Conservation (phyloP, 2,888 invertebrate genomes). For the Perithous albicinctus region DNA sequence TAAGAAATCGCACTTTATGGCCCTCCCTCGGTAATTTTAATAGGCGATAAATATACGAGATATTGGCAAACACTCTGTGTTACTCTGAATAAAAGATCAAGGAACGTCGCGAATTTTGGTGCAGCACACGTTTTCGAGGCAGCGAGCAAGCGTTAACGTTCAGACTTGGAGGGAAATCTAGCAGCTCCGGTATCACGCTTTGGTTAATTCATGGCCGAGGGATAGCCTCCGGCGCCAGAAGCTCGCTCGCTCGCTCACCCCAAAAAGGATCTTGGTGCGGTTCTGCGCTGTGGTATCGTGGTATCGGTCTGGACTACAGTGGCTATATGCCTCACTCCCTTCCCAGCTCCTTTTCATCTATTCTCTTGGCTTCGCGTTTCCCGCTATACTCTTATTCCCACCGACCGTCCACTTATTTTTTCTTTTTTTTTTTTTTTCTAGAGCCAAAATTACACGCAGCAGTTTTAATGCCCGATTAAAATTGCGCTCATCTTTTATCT, state of each 20-base stretch:
- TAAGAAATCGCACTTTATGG: no score
- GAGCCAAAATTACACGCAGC: conserved; percentile 24
- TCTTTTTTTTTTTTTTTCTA: no score
- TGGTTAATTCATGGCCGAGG: conserved; percentile 78
- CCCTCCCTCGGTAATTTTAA: conserved; percentile 25
- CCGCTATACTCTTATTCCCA: not conserved
- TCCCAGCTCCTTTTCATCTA: conserved; percentile 26
- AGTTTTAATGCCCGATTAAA: conserved; percentile 40
- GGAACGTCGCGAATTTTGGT: conserved; percentile 37
- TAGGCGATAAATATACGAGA: conserved; percentile 21
- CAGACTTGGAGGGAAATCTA: conserved; percentile 70
- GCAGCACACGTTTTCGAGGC: conserved; percentile 19
- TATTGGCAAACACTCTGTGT: conserved; percentile 14
- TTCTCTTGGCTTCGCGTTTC: conserved; percentile 28
- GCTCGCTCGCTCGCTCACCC: conserved; percentile 10
- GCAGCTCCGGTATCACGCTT: conserved; percentile 72
- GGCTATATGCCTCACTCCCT: conserved; percentile 20
- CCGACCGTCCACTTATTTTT: not conserved
- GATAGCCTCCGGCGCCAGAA: conserved; percentile 22
- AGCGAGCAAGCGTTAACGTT: conserved; percentile 29
- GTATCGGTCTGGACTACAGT: conserved; percentile 26
- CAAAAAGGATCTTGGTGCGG: conserved; percentile 32
- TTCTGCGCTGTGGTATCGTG: conserved; percentile 20
- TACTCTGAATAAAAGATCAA: conserved; percentile 57
- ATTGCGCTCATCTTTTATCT: conserved; percentile 17